Evolutionary conservation across 2,797 vertebrate species (phyloP).

Genomic region (Rousettus madagascariensis): DNA sequence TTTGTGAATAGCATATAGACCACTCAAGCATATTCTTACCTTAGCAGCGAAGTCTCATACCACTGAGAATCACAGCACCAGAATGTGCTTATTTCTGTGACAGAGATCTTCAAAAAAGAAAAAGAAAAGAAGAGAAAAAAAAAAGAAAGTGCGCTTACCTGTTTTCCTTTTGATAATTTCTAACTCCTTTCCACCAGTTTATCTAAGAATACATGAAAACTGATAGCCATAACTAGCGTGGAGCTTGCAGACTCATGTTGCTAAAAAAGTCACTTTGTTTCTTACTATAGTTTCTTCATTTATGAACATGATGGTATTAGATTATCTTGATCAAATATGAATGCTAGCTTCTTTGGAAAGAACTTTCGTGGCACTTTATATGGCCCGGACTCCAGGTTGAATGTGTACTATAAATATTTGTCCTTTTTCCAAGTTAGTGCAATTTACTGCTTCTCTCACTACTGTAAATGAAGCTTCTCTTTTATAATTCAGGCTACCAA

Average conservation of each 20-base stretch:
- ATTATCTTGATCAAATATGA: not conserved
- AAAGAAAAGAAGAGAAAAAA: not conserved
- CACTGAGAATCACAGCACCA: not conserved
- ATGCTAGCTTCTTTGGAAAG: not conserved
- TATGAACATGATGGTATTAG: not conserved
- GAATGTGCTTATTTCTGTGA: not conserved
- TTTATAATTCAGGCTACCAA: not conserved
- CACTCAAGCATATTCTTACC: not conserved
- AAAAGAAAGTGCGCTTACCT: not conserved
- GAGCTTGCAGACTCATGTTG: not conserved
- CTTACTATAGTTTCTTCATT: not conserved
- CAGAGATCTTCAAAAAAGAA: not conserved
- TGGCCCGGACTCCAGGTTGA: not conserved
- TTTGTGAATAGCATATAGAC: not conserved
- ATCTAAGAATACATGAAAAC: not conserved
- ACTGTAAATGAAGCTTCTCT: not conserved
- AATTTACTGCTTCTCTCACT: not conserved
- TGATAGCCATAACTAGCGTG: not conserved
- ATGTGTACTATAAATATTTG: not conserved
- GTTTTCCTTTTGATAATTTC: not conserved
- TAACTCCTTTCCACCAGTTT: not conserved
- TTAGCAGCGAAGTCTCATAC: not conserved
- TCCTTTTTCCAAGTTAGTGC: not conserved
- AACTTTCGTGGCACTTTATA: not conserved
- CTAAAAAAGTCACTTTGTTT: not conserved